Evolutionary conservation across 2,113 vertebrate genomes (phyloP).

Genomic region (Labrus mixtus): DNA sequence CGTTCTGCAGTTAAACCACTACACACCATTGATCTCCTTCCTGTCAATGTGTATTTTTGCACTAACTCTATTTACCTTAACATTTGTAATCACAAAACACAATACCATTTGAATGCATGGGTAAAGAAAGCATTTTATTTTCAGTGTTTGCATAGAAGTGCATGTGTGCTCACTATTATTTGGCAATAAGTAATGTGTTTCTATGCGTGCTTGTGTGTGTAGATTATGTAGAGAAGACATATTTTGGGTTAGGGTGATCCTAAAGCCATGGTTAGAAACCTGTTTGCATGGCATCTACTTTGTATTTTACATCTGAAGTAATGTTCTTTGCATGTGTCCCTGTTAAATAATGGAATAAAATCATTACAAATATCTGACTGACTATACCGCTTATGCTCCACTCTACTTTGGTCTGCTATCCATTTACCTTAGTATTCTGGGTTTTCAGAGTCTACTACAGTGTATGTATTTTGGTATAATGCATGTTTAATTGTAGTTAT

Average conservation of each 20-base stretch:
- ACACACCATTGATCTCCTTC: conserved; percentile 50
- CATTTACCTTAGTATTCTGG: background rate
- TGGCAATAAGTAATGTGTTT: conserved; percentile 5
- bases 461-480: background rate
- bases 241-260: too few species aligned
- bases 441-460: background rate
- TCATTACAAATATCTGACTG: too few species aligned
- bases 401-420: background rate
- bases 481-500: background rate
- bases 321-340: too few species aligned
- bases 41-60: conserved; percentile 37
- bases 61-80: conserved; percentile 40
- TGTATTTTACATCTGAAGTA: too few species aligned
- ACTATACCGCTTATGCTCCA: background rate
- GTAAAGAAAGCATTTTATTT: background rate
- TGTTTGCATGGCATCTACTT: too few species aligned
- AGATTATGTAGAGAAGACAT: background rate
- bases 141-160: background rate
- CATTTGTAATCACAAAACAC: conserved; percentile 28
- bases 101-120: conserved; percentile 3
- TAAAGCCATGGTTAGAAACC: too few species aligned
- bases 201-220: background rate
- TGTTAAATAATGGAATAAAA: too few species aligned
- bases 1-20: conserved; percentile 53
- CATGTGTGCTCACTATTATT: conserved; percentile 4